phyloP scores from a whole-genome alignment of 2,797 vertebrate species.

The Megalops cyprinoides region DNA sequence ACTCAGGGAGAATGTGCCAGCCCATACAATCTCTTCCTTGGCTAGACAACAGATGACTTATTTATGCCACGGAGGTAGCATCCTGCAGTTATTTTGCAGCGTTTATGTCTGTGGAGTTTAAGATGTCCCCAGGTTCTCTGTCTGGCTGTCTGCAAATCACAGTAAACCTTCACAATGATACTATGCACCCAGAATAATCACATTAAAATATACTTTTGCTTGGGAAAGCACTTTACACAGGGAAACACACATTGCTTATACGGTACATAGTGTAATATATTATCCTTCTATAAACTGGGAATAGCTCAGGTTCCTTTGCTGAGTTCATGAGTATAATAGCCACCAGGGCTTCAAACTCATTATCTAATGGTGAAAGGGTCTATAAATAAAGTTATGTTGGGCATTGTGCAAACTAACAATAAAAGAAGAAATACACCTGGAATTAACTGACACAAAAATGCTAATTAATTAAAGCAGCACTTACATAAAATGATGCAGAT shows the following conservation, averaged over 20 bases:
- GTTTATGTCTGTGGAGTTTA: conserved; percentile 68
- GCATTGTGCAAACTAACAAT: no score
- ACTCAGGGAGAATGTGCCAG: background rate
- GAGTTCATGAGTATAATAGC: background rate
- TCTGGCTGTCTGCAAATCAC: conserved; percentile 54
- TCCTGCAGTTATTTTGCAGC: conserved; percentile 49
- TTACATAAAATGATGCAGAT: no score
- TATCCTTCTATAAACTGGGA: background rate
- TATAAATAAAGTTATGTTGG: no score
- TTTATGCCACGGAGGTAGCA: conserved; percentile 63
- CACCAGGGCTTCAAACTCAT: no score
- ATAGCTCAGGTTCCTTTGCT: background rate
- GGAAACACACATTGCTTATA: background rate
- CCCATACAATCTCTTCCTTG: background rate
- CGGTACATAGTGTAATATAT: background rate
- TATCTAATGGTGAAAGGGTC: no score
- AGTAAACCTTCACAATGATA: conserved; percentile 30
- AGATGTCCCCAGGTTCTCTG: conserved; percentile 56
- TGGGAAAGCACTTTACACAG: background rate
- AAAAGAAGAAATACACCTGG: no score
- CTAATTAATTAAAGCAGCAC: no score
- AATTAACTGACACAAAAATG: no score
- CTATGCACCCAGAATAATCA: background rate
- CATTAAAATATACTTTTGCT: background rate
- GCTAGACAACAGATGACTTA: conserved; percentile 47